Conservation (phyloP, 2,797 vertebrate species). For the Micrastur ruficollis region DNA sequence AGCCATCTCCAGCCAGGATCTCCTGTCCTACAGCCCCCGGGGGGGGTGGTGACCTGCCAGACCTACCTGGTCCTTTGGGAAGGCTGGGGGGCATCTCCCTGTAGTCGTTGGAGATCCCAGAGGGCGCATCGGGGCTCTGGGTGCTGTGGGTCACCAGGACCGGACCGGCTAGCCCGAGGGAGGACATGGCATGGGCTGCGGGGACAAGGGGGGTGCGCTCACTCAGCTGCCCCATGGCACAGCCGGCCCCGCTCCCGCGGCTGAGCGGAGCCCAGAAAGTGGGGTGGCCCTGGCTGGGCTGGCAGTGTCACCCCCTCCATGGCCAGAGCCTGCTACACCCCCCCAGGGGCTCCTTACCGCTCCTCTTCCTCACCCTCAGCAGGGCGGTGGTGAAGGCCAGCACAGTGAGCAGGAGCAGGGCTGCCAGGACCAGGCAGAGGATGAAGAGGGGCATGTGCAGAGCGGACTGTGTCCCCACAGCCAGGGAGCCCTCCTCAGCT, state of each 20-base stretch:
- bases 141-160: background rate
- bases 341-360: background rate
- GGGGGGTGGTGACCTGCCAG: rapidly evolving
- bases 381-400: background rate
- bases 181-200: background rate
- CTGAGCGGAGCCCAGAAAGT: background rate
- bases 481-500: background rate
- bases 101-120: slow-evolving; percentile 17
- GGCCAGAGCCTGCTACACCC: background rate
- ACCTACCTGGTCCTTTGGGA: slow-evolving; percentile 67
- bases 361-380: slow-evolving; percentile 57
- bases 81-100: slow-evolving; percentile 3
- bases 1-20: rapidly evolving
- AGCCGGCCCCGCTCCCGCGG: background rate
- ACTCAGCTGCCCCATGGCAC: rapidly evolving
- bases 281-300: background rate
- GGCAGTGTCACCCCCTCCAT: background rate
- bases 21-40: background rate
- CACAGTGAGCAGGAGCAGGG: slow-evolving; percentile 49
- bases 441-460: background rate
- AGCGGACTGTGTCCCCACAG: rapidly evolving
- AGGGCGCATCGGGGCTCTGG: background rate
- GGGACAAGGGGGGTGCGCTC: background rate
- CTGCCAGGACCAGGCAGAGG: slow-evolving; percentile 47
- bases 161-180: background rate